Evolutionary conservation across 2,888 invertebrate species (phyloP).

Genomic region (Aleiodes alternator): DNA sequence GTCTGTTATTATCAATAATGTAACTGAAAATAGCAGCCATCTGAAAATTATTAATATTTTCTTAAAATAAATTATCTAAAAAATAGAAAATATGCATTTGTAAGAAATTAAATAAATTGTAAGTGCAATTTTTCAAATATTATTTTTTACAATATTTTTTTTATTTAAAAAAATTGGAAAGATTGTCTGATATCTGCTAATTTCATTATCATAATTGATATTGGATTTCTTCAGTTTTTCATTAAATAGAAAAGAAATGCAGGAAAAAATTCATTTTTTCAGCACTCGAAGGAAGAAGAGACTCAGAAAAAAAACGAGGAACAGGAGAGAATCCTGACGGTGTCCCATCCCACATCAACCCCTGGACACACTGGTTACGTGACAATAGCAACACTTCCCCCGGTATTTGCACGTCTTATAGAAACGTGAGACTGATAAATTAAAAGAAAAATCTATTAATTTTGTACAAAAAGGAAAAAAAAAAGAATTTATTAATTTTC

Average conservation of each 20-base stretch:
- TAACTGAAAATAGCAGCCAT: too few species aligned
- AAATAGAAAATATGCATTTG: background rate
- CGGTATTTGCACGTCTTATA: constrained; percentile 76
- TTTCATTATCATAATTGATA: too few species aligned
- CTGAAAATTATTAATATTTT: background rate
- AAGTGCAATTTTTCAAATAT: too few species aligned
- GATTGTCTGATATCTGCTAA: too few species aligned
- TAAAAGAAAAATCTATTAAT: constrained; percentile 27
- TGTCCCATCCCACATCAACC: constrained; percentile 83
- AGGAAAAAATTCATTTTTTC: constrained; percentile 28
- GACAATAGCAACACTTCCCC: constrained; percentile 93
- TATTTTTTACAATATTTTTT: too few species aligned
- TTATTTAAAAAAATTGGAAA: too few species aligned
- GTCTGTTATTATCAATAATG: too few species aligned
- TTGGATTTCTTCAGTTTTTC: too few species aligned
- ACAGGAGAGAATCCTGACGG: constrained; percentile 80
- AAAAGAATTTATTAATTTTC: constrained; percentile 49
- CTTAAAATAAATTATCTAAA: constrained; percentile 34
- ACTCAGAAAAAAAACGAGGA: constrained; percentile 57
- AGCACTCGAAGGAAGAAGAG: constrained; percentile 63
- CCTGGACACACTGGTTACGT: constrained; percentile 98
- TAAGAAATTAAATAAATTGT: background rate
- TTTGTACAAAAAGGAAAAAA: constrained; percentile 41
- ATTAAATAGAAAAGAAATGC: too few species aligned
- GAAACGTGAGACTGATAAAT: constrained; percentile 42